phyloP scores from a whole-genome alignment of 2,888 invertebrate species.

The Poecilus cupreus region DNA sequence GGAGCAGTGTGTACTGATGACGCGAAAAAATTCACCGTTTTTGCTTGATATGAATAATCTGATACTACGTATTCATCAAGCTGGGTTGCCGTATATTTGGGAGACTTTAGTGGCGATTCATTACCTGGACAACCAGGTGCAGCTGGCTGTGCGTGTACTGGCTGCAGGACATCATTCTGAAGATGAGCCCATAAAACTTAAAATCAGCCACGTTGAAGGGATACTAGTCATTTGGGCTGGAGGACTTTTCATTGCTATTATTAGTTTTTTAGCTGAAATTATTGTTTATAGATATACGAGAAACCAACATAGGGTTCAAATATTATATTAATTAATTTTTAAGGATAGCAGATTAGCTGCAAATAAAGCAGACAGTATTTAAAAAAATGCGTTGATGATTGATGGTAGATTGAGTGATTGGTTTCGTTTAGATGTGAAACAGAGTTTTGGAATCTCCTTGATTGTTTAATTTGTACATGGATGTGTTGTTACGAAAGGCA shows the following conservation, averaged over 20 bases:
- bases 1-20: slow-evolving; percentile 79
- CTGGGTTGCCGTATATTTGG: slow-evolving; percentile 79
- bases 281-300: slow-evolving; percentile 15
- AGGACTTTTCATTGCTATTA: slow-evolving; percentile 65
- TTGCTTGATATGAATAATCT: slow-evolving; percentile 76
- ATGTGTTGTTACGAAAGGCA: no score
- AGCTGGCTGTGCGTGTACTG: slow-evolving; percentile 73
- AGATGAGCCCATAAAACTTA: slow-evolving; percentile 64
- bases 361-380: no score
- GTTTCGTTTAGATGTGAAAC: no score
- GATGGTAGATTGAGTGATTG: no score
- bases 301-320: no score
- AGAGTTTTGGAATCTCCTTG: no score
- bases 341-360: no score
- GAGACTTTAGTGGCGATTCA: slow-evolving; percentile 77
- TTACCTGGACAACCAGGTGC: slow-evolving; percentile 75
- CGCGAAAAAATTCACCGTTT: slow-evolving; percentile 79
- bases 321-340: no score
- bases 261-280: neutral
- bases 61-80: slow-evolving; percentile 77
- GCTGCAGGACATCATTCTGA: slow-evolving; percentile 61
- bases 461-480: no score
- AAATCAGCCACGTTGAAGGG: slow-evolving; percentile 69
- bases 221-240: slow-evolving; percentile 67
- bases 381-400: no score